Percentiles rank a stretch among this genome's conserved stretches.
Conservation (phyloP, 2,888 invertebrate species). For the Caenorhabditis zanzibari region DNA sequence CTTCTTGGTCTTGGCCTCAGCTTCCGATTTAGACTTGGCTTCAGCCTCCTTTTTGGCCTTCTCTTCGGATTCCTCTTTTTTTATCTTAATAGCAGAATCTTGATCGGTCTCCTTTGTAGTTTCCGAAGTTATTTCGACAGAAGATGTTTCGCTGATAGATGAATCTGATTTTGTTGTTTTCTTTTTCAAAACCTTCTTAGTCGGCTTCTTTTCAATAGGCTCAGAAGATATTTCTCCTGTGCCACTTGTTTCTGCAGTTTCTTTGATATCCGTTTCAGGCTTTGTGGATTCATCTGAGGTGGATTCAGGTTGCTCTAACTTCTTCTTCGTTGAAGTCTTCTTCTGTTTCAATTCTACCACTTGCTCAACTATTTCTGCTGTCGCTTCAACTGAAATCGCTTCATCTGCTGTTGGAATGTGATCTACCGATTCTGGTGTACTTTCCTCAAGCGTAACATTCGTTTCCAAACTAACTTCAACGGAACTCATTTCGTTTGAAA, state of each 20-base stretch:
- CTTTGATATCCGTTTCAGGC: background rate
- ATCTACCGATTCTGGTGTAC: background rate
- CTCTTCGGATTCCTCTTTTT: slow-evolving; percentile 37
- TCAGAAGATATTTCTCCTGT: slow-evolving; percentile 37
- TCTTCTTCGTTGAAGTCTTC: background rate
- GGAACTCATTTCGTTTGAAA: slow-evolving; percentile 2
- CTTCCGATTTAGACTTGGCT: too few species aligned
- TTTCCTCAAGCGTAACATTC: slow-evolving; percentile 8
- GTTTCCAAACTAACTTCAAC: slow-evolving; percentile 13
- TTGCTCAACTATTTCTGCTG: slow-evolving; percentile 9
- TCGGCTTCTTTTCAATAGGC: slow-evolving; percentile 12
- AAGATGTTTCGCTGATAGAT: slow-evolving; percentile 23
- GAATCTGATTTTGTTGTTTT: slow-evolving; percentile 56
- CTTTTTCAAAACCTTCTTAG: slow-evolving; percentile 59
- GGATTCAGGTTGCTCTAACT: slow-evolving; percentile 2
- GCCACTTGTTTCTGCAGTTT: slow-evolving; percentile 36
- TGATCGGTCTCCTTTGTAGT: slow-evolving; percentile 15
- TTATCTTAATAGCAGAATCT: slow-evolving; percentile 21
- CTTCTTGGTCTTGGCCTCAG: slow-evolving; percentile 33
- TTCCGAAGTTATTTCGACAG: slow-evolving; percentile 5
- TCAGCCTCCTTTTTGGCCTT: slow-evolving; percentile 19
- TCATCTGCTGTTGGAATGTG: background rate
- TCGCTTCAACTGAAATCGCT: background rate
- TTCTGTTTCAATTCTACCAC: background rate
- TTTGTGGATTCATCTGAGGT: background rate